Conservation (phyloP, 2,888 invertebrate species). For the Acanthosepion esculentum region DNA sequence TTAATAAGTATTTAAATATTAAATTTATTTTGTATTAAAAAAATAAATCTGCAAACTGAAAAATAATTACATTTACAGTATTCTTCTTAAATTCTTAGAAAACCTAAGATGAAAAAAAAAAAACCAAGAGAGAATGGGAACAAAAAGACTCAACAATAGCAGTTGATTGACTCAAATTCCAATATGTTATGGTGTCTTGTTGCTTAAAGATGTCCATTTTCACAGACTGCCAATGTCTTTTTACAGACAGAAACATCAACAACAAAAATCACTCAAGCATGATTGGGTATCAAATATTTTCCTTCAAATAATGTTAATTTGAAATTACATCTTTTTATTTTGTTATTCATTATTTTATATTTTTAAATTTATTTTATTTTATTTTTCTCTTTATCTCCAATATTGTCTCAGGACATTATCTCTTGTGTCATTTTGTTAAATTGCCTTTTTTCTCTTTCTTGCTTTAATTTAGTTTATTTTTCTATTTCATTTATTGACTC, state of each 20-base stretch:
- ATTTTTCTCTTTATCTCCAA: neutral
- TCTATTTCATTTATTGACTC: neutral
- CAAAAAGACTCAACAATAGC: neutral
- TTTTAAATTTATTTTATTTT: neutral
- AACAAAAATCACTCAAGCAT: neutral
- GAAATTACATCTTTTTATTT: constrained; percentile 18
- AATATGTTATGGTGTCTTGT: neutral
- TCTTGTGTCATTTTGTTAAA: neutral
- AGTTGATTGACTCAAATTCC: neutral
- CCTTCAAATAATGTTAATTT: constrained; percentile 21
- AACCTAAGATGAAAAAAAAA: neutral
- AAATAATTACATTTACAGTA: constrained; percentile 3
- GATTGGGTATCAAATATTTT: neutral
- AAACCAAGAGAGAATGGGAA: neutral
- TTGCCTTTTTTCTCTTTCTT: neutral
- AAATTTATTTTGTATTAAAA: too few species aligned
- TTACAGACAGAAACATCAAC: neutral
- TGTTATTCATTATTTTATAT: neutral
- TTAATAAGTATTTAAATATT: too few species aligned
- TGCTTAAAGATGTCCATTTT: neutral
- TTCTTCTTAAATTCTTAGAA: neutral
- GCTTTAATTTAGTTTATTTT: neutral
- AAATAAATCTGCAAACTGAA: neutral
- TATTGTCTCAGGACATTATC: neutral
- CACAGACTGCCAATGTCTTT: neutral